A percentile compares a stretch with the other conserved stretches of the same genome.
Conservation (phyloP, 2,888 invertebrate species). For the Drosophila melanosoma region DNA sequence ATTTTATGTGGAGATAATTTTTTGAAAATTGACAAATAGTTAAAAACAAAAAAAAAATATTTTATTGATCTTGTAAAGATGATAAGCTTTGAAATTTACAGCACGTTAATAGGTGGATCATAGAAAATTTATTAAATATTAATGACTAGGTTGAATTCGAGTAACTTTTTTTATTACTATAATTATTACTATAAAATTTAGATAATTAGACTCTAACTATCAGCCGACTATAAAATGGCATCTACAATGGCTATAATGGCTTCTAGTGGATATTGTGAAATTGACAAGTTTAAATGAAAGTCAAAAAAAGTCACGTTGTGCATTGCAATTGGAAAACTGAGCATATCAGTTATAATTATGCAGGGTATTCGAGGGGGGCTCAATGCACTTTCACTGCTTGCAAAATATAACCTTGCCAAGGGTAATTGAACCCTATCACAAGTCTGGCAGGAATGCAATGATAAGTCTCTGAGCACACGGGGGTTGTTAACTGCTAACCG, state of each 20-base stretch:
- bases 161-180: neutral
- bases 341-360: constrained; percentile 1
- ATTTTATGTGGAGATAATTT: neutral
- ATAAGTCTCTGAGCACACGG: neutral
- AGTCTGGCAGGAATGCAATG: neutral
- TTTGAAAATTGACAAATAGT: neutral
- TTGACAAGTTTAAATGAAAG: constrained; percentile 20
- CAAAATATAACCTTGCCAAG: constrained; percentile 30
- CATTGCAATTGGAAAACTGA: constrained; percentile 3
- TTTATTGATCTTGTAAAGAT: neutral
- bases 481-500: neutral
- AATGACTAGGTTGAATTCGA: constrained; percentile 5
- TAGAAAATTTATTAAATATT: neutral
- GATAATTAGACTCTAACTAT: constrained; percentile 4
- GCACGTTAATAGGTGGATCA: neutral
- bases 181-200: constrained; percentile 2
- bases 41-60: neutral
- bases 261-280: constrained; percentile 16
- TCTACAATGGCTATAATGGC: neutral
- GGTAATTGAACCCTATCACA: constrained; percentile 38
- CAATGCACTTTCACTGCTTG: constrained; percentile 2
- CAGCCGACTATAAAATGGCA: constrained; percentile 17
- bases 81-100: neutral
- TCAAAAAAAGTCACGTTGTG: constrained; percentile 3
- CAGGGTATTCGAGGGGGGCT: neutral